Conservation (phyloP, 92 coral and sea anemone species). For the Meandrina meandrites region DNA sequence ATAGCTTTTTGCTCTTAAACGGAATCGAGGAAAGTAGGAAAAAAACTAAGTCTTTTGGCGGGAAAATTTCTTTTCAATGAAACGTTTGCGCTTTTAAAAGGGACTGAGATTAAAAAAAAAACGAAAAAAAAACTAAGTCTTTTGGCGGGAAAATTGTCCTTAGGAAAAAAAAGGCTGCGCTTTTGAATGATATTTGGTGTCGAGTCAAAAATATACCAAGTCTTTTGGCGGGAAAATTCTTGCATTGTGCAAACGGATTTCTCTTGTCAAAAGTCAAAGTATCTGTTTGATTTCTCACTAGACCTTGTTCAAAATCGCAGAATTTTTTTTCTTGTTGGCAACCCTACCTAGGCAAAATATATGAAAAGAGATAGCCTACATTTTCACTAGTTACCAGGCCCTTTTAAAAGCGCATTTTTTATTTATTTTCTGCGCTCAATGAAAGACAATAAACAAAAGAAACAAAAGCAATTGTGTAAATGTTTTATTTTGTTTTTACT, state of each 20-base stretch:
- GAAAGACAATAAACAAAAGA: neutral
- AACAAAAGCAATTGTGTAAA: neutral
- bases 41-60: neutral
- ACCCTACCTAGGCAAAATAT: neutral
- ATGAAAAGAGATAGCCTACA: neutral
- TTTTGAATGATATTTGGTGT: neutral
- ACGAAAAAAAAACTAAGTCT: neutral
- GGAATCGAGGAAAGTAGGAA: neutral
- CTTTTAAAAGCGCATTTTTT: neutral
- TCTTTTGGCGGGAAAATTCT: slow-evolving; percentile 4
- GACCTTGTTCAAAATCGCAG: neutral
- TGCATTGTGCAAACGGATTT: neutral
- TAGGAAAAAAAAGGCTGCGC: neutral
- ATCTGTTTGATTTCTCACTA: neutral
- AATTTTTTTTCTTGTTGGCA: neutral
- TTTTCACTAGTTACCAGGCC: neutral
- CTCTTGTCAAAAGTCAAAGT: neutral
- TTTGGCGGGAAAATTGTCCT: neutral
- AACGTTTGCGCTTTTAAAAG: neutral
- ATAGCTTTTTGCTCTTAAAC: no score
- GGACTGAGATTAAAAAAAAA: neutral
- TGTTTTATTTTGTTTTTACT: neutral
- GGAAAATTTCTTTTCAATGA: neutral
- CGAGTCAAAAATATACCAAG: neutral
- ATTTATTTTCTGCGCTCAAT: neutral